Percentiles rank a stretch among this genome's conserved stretches.
Conservation (phyloP, 2,113 vertebrate species). For the Podilymbus podiceps region DNA sequence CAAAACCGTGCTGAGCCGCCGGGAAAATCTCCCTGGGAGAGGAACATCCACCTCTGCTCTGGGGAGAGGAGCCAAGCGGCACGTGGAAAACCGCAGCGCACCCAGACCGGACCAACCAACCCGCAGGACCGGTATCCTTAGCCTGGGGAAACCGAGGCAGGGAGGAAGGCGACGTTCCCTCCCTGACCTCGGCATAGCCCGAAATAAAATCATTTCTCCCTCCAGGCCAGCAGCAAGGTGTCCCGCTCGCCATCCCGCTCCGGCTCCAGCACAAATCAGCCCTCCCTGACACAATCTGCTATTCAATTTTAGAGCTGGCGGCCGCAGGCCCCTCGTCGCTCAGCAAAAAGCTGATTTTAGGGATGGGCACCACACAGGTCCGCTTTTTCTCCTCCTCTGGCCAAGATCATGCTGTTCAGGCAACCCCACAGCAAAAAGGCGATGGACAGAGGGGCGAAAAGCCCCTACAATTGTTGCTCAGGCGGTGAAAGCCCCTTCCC, state of each 20-base stretch:
- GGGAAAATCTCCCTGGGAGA: background rate
- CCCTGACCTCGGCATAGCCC: background rate
- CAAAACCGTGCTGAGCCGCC: accelerated
- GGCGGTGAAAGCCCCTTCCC: accelerated
- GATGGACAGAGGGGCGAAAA: accelerated
- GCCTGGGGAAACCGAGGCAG: background rate
- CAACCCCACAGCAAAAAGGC: accelerated
- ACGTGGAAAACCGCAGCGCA: accelerated
- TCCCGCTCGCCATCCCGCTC: accelerated
- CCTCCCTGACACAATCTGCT: too few relatives aligned
- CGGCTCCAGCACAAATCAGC: background rate
- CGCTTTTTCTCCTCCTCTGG: background rate
- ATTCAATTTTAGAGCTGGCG: background rate
- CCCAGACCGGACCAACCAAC: background rate
- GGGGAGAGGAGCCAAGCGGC: background rate
- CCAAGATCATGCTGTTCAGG: accelerated
- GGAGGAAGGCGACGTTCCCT: accelerated
- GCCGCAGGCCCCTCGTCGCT: accelerated
- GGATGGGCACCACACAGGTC: background rate
- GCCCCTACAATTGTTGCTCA: background rate
- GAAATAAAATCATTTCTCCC: background rate
- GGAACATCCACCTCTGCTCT: background rate
- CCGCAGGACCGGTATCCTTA: background rate
- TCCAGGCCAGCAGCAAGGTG: background rate
- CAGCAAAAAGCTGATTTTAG: background rate